A percentile compares a stretch with the other conserved stretches of the same genome.
phyloP scores from a whole-genome alignment of 2,888 invertebrate species.

The Theretra japonica region DNA sequence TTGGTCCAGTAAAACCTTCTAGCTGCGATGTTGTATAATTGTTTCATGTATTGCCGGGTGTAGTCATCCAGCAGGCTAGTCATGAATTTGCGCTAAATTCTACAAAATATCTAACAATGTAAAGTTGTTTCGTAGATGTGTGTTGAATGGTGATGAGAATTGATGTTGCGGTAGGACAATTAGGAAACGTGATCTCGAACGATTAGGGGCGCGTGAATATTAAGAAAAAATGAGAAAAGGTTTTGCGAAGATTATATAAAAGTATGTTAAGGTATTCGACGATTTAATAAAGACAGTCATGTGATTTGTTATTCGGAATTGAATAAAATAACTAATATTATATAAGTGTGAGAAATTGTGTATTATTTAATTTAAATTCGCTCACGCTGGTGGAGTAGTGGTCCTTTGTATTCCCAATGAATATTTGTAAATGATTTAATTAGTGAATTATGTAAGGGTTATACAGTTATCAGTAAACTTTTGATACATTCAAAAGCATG shows the following conservation, averaged over 20 bases:
- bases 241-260: neutral
- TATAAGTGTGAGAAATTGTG: neutral
- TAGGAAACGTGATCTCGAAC: constrained; percentile 10
- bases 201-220: neutral
- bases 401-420: neutral
- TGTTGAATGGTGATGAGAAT: neutral
- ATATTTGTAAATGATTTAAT: neutral
- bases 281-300: neutral
- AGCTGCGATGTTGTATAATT: neutral
- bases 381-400: neutral
- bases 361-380: neutral
- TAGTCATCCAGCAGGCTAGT: constrained; percentile 9
- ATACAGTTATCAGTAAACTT: neutral
- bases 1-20: neutral
- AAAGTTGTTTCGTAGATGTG: neutral
- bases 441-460: neutral
- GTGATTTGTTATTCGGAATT: constrained; percentile 11
- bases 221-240: neutral
- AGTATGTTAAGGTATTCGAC: neutral
- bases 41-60: constrained; percentile 7
- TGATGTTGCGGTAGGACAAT: constrained; percentile 19
- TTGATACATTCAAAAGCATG: neutral
- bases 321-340: neutral
- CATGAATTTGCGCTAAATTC: neutral
- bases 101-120: neutral